Base-by-base conservation (phyloP, 2,888 invertebrate genomes). In the Dryadula phaetusa region DNA sequence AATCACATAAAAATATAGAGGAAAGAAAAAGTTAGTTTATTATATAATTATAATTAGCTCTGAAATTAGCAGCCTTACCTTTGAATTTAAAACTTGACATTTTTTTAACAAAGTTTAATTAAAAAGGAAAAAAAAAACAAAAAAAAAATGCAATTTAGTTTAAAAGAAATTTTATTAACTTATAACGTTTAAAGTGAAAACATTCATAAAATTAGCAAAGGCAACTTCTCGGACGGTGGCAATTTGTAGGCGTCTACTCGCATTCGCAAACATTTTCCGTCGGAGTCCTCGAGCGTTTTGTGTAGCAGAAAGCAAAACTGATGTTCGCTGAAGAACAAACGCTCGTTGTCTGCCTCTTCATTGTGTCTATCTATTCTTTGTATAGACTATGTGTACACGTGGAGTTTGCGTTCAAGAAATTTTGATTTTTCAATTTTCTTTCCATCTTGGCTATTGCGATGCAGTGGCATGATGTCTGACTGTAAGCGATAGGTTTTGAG, bases 311-410 rank as follows among this genome's bases (percentile, higher is more conserved):
- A 64, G 69, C 70, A 56, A n/a, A 69, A 71, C 72, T 67, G 65
- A 58, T 71, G 71, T 71, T 69, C 63, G 67, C 61, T 52, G 67
- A 64, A 64, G 72, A 72, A 72, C 72, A 71, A 71, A 65, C 68
- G 67, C 22, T 47, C 14, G 67, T 54, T 52, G 60, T 70, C 70
- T 54, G 54, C 63, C 64, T 62, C 62, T 49, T 47, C 71, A 62
- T 66, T 69, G 69, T 69, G 61, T 37, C 67, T 60, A 65, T 68
- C 52, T 56, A 60, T 54, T 49, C 56, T 49, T 58, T 63, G 34
- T 53, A 42, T 66, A 44, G 25, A 8, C 40, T 10, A 20, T 52
- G 18, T 66, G 18, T 64, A 37, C 10, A 40, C 32, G 3, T 52
- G 14, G n/a, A 61, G 34, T 40, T 65, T 28, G 32, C 28, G 10